Base-by-base conservation (phyloP, 2,888 invertebrate species). In the Epinotia nisella region DNA sequence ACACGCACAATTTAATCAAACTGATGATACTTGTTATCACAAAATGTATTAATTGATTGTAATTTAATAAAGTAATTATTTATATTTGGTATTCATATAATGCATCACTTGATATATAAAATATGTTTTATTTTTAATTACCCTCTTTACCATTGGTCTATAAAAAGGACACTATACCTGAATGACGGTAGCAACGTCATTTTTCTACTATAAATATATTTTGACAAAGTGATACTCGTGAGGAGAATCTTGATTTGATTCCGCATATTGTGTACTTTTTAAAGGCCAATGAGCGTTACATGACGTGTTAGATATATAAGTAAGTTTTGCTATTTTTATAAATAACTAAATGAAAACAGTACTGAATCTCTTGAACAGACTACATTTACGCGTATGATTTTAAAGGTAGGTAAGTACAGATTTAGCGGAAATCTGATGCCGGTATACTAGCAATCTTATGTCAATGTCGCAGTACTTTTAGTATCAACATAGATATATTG, bases 1-100 rank as follows among this genome's bases (percentile, higher is more conserved):
- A 64, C 17, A 68, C 73, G 73, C 73, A 73, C 69, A 73, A 73
- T 73, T 59, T 19, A 51, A 69, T 51, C 51, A 29, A 73, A 64
- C 69, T 69, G 73, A 64, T 73, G 73, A 73, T 69, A 69, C 58
- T 39, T 73, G 62, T 15, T 70, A 74, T 74, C 74, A 74, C 74
- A 74, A 74, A 65, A 66, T 56, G 21, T 35, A 35, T 60, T 69
- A 53, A 39, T 60, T 51, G 60, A 19, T 62, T 61, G 45, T 29
- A 24, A 56, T 64, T 59, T 55, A 60, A 35, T 58, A 39, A n/a
- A 45, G 60, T 21, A 45, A 29, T 67, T 56, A 67, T 56, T 62
- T 49, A 24, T 53, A 55, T 70, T 56, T 64, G 41, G 10, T 21
- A 71, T 29, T 59, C 29, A 51, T 61, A 15, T 51, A 64, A 69